Conservation (phyloP, 2,888 invertebrate genomes). For the Drosophila dives region DNA sequence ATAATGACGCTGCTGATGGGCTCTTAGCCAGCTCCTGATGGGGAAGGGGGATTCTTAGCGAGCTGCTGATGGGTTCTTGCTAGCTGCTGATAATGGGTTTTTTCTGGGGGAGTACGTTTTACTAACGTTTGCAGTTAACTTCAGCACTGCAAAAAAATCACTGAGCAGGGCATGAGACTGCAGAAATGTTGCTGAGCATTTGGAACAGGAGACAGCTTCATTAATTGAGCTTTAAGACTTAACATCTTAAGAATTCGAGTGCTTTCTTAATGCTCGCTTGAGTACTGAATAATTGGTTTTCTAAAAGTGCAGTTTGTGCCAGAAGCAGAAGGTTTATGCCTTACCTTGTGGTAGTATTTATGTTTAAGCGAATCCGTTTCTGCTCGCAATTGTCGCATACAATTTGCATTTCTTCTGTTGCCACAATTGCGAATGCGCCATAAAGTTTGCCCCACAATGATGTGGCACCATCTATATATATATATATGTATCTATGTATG, state of each 20-base stretch:
- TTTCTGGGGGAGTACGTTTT: conserved; percentile 1
- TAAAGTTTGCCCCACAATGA: conserved; percentile 41
- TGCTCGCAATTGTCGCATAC: conserved; percentile 35
- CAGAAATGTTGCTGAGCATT: background rate
- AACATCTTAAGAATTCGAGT: background rate
- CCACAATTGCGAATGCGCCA: conserved; percentile 45
- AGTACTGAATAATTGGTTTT: conserved; percentile 26
- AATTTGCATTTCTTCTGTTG: conserved; percentile 55
- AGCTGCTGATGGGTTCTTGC: conserved; percentile 13
- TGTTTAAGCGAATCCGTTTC: conserved; percentile 42
- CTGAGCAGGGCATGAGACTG: background rate
- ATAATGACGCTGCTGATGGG: conserved; percentile 16
- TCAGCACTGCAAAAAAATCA: background rate
- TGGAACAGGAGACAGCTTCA: background rate
- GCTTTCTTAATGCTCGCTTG: background rate
- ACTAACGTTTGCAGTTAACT: background rate
- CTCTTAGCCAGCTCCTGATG: conserved; percentile 3
- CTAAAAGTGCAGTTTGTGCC: background rate
- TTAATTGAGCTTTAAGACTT: background rate
- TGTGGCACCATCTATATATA: conserved; percentile 2
- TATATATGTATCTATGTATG: conserved; percentile 2
- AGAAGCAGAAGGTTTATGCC: background rate
- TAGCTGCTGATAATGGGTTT: conserved; percentile 12
- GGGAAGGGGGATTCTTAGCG: conserved; percentile 2
- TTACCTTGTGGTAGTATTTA: conserved; percentile 24